A percentile compares a stretch with the other conserved stretches of the same genome.
Conservation (phyloP, 2,888 invertebrate genomes). For the Ceraclea dissimilis region DNA sequence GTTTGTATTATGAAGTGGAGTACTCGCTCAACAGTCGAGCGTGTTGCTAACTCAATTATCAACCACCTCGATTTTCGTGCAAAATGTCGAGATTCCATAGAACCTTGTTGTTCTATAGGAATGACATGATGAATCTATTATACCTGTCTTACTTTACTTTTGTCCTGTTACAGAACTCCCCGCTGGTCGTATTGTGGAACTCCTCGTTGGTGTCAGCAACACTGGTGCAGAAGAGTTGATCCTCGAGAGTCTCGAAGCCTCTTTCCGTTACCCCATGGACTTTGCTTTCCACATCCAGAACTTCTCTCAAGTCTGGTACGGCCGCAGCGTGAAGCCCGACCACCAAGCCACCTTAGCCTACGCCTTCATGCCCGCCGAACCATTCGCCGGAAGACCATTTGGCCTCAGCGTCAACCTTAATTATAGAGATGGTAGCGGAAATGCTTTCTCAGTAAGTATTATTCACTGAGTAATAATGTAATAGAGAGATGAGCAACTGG, state of each 20-base stretch:
- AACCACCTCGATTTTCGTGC: too few relatives aligned
- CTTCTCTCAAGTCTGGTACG: constrained; percentile 86
- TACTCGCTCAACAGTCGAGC: too few relatives aligned
- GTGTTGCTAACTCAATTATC: too few relatives aligned
- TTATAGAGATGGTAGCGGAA: constrained; percentile 71
- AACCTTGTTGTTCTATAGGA: too few relatives aligned
- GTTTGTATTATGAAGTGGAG: too few relatives aligned
- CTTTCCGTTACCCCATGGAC: constrained; percentile 98
- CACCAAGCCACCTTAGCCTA: constrained; percentile 94
- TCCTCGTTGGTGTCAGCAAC: constrained; percentile 94
- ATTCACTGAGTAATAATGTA: too few relatives aligned
- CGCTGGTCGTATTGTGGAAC: constrained; percentile 87
- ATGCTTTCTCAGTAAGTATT: constrained; percentile 48
- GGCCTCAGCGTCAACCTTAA: constrained; percentile 89
- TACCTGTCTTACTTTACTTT: too few relatives aligned
- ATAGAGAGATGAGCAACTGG: too few relatives aligned
- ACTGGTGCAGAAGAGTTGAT: constrained; percentile 86
- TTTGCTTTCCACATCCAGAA: constrained; percentile 98
- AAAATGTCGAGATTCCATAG: too few relatives aligned
- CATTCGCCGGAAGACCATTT: constrained; percentile 95
- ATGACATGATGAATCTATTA: too few relatives aligned
- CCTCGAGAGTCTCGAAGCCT: constrained; percentile 91
- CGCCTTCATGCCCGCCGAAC: constrained; percentile 90
- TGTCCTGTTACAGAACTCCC: constrained; percentile 75
- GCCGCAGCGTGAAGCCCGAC: constrained; percentile 79